Evolutionary conservation across 2,888 invertebrate species (phyloP).

Genomic region (Patella pellucida): DNA sequence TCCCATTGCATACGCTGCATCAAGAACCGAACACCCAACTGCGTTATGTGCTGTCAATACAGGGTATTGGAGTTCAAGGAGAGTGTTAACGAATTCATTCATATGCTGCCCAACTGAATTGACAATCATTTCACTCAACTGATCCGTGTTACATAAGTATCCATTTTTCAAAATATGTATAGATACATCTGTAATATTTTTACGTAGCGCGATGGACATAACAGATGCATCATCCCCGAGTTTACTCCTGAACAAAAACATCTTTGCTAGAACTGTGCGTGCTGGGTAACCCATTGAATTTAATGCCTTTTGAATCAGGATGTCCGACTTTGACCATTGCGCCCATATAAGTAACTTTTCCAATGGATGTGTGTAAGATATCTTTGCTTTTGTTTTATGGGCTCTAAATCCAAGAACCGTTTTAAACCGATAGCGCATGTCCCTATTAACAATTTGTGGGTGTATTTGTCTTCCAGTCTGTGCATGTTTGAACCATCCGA

Average conservation of each 20-base stretch:
- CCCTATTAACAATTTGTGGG: constrained; percentile 18
- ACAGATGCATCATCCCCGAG: background rate
- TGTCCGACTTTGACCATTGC: constrained; percentile 6
- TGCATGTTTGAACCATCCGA: constrained; percentile 44
- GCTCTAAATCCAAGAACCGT: constrained; percentile 22
- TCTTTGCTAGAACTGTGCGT: constrained; percentile 17
- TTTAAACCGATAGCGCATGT: constrained; percentile 26
- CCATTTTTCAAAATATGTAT: background rate
- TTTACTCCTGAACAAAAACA: constrained; percentile 27
- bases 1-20: background rate
- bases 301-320: constrained; percentile 19
- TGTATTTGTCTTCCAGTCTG: background rate
- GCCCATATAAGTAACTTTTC: constrained; percentile 24
- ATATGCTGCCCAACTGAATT: background rate
- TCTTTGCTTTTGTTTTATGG: constrained; percentile 13
- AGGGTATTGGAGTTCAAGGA: background rate
- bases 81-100: background rate
- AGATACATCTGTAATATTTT: constrained; percentile 2
- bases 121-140: background rate
- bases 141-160: background rate
- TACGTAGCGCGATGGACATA: constrained; percentile 1
- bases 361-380: constrained; percentile 18
- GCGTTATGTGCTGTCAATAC: background rate
- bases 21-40: background rate
- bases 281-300: constrained; percentile 29